Evolutionary conservation across 2,113 vertebrate genomes (phyloP).

Genomic region (Neotragus moschatus): DNA sequence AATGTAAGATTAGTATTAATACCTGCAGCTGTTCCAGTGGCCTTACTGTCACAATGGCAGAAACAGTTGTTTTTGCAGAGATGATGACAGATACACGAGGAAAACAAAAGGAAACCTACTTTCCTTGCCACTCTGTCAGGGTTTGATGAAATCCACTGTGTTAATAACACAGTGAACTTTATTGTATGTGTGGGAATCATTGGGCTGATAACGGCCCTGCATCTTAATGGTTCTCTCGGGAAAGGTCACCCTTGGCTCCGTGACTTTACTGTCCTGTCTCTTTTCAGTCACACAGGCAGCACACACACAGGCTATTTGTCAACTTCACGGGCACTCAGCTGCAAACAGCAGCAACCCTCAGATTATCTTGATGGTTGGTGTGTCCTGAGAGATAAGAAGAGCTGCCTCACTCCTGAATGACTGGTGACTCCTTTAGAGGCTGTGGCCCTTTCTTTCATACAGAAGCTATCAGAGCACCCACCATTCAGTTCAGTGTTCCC

Average conservation of each 20-base stretch:
- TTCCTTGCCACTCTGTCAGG: not conserved
- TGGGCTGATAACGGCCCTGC: slow-evolving; percentile 27
- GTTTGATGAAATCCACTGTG: slow-evolving; percentile 7
- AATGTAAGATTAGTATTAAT: not conserved
- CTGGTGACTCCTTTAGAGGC: slow-evolving; percentile 73
- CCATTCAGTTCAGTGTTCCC: slow-evolving; percentile 77
- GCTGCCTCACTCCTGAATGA: slow-evolving; percentile 68
- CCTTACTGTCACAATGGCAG: not conserved
- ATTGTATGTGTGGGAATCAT: not conserved
- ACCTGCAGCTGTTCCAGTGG: not conserved
- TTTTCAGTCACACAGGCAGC: not conserved
- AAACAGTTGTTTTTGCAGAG: not conserved
- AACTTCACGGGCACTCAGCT: slow-evolving; percentile 54
- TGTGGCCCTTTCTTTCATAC: slow-evolving; percentile 71
- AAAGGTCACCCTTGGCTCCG: not conserved
- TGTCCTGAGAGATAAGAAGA: slow-evolving; percentile 75
- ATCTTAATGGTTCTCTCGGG: slow-evolving; percentile 28
- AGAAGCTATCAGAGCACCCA: slow-evolving; percentile 77
- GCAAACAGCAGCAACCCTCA: slow-evolving; percentile 24
- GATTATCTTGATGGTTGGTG: slow-evolving; percentile 74
- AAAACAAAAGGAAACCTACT: not conserved
- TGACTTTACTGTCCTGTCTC: slow-evolving; percentile 8
- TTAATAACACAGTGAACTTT: not conserved
- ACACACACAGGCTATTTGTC: slow-evolving; percentile 51
- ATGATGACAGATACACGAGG: not conserved